Conservation (phyloP, 2,113 vertebrate genomes). For the Scomber scombrus region DNA sequence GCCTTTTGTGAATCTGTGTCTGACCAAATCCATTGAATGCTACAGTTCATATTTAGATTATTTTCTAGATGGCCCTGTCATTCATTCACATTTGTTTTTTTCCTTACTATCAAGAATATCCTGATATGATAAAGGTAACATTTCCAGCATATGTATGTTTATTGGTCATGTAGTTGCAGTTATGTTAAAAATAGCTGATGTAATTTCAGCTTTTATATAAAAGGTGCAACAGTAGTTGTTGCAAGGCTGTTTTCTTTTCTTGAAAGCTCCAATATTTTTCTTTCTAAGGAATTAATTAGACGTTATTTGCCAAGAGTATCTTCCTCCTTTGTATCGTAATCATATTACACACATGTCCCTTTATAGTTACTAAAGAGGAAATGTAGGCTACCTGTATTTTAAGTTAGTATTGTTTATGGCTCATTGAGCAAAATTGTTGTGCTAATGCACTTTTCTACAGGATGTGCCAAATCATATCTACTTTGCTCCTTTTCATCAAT, state of each 20-base stretch:
- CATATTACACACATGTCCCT: background rate
- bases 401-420: constrained; percentile 2
- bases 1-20: background rate
- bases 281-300: background rate
- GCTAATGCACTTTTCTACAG: constrained; percentile 64
- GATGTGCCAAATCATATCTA: constrained; percentile 71
- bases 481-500: constrained; percentile 51
- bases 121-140: constrained; percentile 40
- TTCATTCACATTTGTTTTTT: background rate
- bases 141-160: constrained; percentile 19
- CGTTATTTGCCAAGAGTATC: background rate
- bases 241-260: constrained; percentile 10
- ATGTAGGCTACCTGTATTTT: constrained; percentile 2
- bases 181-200: constrained; percentile 14
- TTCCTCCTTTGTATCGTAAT: constrained; percentile 18
- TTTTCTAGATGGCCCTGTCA: background rate
- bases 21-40: background rate
- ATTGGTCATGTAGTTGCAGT: background rate
- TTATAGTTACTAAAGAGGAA: background rate
- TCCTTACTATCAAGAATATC: background rate
- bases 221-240: constrained; percentile 12
- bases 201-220: constrained; percentile 16
- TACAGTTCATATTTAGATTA: background rate
- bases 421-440: constrained; percentile 19
- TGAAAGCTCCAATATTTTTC: constrained; percentile 15